phyloP scores from a whole-genome alignment of 1,140 invertebrate species.

The Saccostrea glomerata region DNA sequence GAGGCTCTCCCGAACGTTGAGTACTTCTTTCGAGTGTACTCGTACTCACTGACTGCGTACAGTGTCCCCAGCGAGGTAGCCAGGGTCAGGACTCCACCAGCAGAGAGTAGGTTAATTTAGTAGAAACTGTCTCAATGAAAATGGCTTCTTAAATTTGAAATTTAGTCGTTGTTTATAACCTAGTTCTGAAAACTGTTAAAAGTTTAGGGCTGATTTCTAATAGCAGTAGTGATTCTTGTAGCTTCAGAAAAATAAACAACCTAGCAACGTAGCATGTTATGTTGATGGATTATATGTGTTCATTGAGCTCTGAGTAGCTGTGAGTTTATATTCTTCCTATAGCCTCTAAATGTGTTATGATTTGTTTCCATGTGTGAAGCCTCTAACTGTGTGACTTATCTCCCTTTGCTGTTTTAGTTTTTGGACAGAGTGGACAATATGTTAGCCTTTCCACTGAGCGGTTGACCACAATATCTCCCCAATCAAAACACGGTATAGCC shows the following conservation, averaged over 20 bases:
- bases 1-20: constrained; percentile 52
- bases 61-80: constrained; percentile 59
- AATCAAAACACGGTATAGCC: constrained; percentile 29
- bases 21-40: constrained; percentile 65
- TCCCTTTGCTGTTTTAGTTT: constrained; percentile 34
- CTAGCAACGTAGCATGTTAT: neutral
- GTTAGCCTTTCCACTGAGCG: constrained; percentile 19
- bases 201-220: neutral
- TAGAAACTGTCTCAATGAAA: neutral
- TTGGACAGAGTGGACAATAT: constrained; percentile 35
- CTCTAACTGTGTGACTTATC: neutral
- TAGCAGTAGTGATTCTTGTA: constrained; percentile 3
- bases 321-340: neutral
- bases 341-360: neutral
- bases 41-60: constrained; percentile 64
- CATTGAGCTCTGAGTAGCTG: neutral
- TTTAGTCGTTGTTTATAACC: neutral
- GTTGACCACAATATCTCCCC: constrained; percentile 32
- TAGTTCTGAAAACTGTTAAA: constrained; percentile 7
- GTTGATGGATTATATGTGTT: neutral
- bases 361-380: neutral
- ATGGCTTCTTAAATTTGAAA: neutral
- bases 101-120: constrained; percentile 34
- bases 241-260: neutral
- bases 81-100: constrained; percentile 55